Evolutionary conservation across 2,888 invertebrate species (phyloP).

Genomic region (Aspidiotus destructor): DNA sequence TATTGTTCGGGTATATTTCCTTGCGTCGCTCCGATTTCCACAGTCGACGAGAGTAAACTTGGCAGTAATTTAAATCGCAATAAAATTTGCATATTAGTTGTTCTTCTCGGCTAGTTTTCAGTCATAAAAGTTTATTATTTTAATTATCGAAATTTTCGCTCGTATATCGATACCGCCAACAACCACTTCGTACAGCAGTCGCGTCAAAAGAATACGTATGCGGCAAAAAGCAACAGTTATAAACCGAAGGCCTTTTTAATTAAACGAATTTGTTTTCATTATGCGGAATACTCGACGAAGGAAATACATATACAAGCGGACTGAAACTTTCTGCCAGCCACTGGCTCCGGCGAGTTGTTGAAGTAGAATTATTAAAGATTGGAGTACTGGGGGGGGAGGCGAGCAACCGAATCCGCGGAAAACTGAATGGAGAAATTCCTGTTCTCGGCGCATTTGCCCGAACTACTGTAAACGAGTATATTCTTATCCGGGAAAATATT

Average conservation of each 20-base stretch:
- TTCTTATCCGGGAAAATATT: constrained; percentile 7
- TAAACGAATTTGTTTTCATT: constrained; percentile 14
- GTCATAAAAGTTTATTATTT: constrained; percentile 11
- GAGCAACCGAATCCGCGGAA: not conserved
- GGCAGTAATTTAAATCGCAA: constrained; percentile 7
- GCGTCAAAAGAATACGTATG: not conserved
- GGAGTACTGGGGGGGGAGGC: not conserved
- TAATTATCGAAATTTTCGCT: constrained; percentile 7
- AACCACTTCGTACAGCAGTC: not conserved
- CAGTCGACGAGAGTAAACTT: not conserved
- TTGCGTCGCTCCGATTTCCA: not conserved
- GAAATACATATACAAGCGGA: not conserved
- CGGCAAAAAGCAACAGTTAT: not conserved
- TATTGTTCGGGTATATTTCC: constrained; percentile 5
- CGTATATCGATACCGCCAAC: not conserved
- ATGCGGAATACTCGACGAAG: constrained; percentile 1
- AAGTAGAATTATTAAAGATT: not conserved
- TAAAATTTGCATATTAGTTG: constrained; percentile 10
- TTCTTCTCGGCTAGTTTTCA: not conserved
- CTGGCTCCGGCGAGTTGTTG: not conserved
- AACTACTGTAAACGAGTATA: not conserved
- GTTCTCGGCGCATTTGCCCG: not conserved
- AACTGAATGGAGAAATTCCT: constrained; percentile 1
- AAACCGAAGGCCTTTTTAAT: not conserved
- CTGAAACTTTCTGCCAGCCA: not conserved